Conservation (phyloP, 2,797 vertebrate genomes). For the Adelosebastes latens region DNA sequence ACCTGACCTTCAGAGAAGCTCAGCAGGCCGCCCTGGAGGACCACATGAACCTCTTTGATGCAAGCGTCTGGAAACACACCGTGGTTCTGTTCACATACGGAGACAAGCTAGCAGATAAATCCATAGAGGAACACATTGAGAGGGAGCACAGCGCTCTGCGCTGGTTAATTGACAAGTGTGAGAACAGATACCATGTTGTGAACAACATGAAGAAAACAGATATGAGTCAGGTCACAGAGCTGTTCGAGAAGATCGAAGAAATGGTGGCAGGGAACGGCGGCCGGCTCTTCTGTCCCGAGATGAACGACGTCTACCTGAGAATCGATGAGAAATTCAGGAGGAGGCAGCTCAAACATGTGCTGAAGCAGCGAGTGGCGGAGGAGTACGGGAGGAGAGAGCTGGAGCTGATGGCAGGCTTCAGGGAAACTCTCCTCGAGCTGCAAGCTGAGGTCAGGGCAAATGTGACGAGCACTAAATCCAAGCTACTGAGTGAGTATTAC, state of each 20-base stretch:
- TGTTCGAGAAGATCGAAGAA: constrained; percentile 65
- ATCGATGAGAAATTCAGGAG: constrained; percentile 31
- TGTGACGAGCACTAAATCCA: background rate
- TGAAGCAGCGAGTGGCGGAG: constrained; percentile 24
- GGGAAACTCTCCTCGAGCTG: constrained; percentile 31
- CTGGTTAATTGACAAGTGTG: constrained; percentile 63
- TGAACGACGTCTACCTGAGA: background rate
- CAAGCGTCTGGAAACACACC: constrained; percentile 57
- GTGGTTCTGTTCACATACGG: constrained; percentile 61
- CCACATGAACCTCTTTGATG: constrained; percentile 48
- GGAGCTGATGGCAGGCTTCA: constrained; percentile 33
- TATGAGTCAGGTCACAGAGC: constrained; percentile 34
- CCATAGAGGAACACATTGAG: constrained; percentile 66
- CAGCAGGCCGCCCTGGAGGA: constrained; percentile 30
- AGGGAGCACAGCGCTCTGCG: constrained; percentile 20
- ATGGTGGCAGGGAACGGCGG: constrained; percentile 47
- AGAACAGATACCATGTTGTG: constrained; percentile 61
- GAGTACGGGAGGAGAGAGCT: constrained; percentile 41
- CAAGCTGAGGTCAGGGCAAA: constrained; percentile 10
- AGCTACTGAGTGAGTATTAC: constrained; percentile 40
- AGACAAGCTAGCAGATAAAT: constrained; percentile 44
- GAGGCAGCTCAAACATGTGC: constrained; percentile 24
- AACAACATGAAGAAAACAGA: constrained; percentile 43
- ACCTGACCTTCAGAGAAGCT: constrained; percentile 30
- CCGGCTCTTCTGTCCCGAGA: constrained; percentile 33